A percentile compares a stretch with the other conserved stretches of the same genome.
These are phyloP conservation scores for Cotesia glomerata DNA, from an alignment of 1,140 invertebrate species.

Conservation along the genomic window DNA sequence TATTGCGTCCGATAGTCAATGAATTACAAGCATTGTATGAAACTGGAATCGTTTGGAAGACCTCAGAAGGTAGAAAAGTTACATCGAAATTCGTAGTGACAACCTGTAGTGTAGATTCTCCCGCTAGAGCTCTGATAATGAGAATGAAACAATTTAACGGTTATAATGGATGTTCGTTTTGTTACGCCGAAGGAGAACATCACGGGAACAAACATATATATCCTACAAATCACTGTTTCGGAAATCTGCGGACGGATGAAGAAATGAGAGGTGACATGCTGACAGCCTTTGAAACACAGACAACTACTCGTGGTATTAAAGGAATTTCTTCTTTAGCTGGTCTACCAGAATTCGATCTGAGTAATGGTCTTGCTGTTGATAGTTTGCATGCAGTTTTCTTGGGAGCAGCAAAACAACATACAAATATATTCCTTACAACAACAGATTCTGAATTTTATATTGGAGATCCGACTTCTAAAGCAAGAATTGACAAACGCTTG, in stretches of 20 bases:
- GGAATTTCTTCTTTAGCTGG: constrained; percentile 3
- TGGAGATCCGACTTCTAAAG: not conserved
- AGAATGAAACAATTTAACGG: constrained; percentile 25
- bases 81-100: not conserved
- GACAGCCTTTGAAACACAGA: not conserved
- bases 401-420: constrained; percentile 16
- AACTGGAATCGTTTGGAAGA: constrained; percentile 8
- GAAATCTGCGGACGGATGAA: not conserved
- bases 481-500: not conserved
- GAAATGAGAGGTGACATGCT: constrained; percentile 3
- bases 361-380: not conserved
- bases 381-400: constrained; percentile 2
- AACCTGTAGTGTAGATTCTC: constrained; percentile 13
- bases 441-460: not conserved
- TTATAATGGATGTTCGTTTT: constrained; percentile 22
- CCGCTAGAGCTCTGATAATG: not conserved
- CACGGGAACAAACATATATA: constrained; percentile 5
- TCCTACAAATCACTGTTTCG: not conserved
- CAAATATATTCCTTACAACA: not conserved
- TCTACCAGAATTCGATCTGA: constrained; percentile 10
- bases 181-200: not conserved
- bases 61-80: not conserved
- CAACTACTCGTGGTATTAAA: not conserved
- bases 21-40: constrained; percentile 15
- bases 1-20: constrained; percentile 11